These are phyloP conservation scores for Drosophila recens DNA, from an alignment of 2,888 invertebrate species.

Conservation along the genomic window DNA sequence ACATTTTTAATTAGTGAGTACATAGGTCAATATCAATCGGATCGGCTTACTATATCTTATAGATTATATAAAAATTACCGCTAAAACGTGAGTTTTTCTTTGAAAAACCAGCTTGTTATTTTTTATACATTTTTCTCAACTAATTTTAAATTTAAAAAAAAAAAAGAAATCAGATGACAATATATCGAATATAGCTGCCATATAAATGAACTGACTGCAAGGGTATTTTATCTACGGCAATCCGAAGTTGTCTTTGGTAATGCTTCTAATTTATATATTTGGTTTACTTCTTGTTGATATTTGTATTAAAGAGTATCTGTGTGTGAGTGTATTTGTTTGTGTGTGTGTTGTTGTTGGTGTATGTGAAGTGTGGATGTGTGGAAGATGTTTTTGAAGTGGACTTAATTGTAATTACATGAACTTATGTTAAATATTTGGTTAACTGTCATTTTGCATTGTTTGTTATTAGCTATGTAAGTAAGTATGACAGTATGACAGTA, in stretches of 20 bases:
- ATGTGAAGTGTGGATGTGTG: conserved; percentile 5
- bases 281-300: conserved; percentile 26
- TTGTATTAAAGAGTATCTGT: conserved; percentile 33
- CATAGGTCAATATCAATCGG: not conserved
- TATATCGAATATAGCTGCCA: not conserved
- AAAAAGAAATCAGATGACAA: not conserved
- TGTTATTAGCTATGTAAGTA: conserved; percentile 48
- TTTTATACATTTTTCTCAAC: not conserved
- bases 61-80: not conserved
- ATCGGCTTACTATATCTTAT: not conserved
- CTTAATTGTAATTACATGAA: conserved; percentile 65
- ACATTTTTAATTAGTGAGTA: not conserved
- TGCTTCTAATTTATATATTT: not conserved
- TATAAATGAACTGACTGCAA: conserved; percentile 6
- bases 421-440: conserved; percentile 61
- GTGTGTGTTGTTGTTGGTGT: conserved; percentile 1
- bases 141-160: not conserved
- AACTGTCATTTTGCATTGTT: conserved; percentile 42
- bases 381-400: conserved; percentile 20
- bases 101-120: not conserved
- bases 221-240: conserved; percentile 6
- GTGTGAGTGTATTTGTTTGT: conserved; percentile 17
- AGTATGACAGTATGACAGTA: conserved; percentile 53
- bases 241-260: conserved; percentile 3
- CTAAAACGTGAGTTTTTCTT: not conserved